Conservation (phyloP, 2,888 invertebrate species). For the Cinara cedri region DNA sequence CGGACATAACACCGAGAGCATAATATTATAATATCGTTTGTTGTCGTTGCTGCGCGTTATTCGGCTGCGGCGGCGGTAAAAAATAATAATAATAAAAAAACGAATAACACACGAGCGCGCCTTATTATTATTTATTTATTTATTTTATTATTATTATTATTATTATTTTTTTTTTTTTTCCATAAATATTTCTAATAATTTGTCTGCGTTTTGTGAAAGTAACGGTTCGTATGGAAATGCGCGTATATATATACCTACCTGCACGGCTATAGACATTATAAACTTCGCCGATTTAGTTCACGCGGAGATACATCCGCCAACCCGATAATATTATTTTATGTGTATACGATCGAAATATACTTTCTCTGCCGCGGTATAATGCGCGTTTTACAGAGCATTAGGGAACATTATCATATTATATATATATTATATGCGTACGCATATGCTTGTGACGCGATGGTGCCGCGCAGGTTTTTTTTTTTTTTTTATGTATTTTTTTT, state of each 20-base stretch:
- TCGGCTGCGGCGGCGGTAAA: not conserved
- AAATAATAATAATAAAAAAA: not conserved
- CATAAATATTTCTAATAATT: conserved; percentile 15
- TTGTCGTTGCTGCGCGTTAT: not conserved
- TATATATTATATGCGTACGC: not conserved
- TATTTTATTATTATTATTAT: not conserved
- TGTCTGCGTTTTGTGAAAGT: conserved; percentile 32
- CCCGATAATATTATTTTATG: conserved; percentile 19
- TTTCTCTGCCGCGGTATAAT: conserved; percentile 36
- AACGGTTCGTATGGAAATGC: not conserved
- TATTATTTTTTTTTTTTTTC: conserved; percentile 1
- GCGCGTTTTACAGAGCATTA: not conserved
- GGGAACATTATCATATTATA: not conserved
- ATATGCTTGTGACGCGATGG: too few relatives aligned
- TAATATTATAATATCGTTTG: conserved; percentile 17
- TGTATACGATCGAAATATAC: conserved; percentile 44
- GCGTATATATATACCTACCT: not conserved
- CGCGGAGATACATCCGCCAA: conserved; percentile 35
- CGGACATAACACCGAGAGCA: not conserved
- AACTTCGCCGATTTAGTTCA: conserved; percentile 31
- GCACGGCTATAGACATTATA: not conserved
- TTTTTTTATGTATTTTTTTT: too few relatives aligned
- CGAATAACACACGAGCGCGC: not conserved
- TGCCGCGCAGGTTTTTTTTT: too few relatives aligned
- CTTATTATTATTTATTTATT: too few relatives aligned